phyloP scores from a whole-genome alignment of 2,797 vertebrate genomes.

The Amniataba percoides region DNA sequence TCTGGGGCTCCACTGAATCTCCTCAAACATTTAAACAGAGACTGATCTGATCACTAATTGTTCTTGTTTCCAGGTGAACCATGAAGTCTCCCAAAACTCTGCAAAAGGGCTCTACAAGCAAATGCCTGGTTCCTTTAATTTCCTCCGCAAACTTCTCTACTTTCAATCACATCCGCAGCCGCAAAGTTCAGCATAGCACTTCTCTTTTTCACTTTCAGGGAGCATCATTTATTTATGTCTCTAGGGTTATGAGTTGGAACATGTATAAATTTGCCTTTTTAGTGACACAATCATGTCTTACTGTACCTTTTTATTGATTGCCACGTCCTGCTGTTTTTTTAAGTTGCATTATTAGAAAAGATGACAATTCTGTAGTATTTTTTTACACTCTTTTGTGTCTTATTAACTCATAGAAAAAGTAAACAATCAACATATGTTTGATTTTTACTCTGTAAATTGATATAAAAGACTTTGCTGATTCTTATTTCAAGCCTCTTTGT shows the following conservation, averaged over 20 bases:
- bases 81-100: constrained; percentile 87
- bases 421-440: constrained; percentile 22
- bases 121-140: constrained; percentile 95
- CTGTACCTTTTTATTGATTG: background rate
- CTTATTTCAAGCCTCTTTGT: background rate
- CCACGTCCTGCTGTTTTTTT: constrained; percentile 2
- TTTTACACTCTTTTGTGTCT: background rate
- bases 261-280: background rate
- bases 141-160: constrained; percentile 92
- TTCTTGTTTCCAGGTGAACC: constrained; percentile 87
- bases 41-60: constrained; percentile 8
- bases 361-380: background rate
- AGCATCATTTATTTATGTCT: background rate
- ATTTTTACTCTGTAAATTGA: background rate
- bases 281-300: background rate
- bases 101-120: constrained; percentile 93
- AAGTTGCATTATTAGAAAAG: background rate
- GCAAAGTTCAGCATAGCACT: background rate
- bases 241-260: background rate
- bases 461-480: background rate
- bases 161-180: constrained; percentile 72
- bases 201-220: background rate
- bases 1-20: background rate
- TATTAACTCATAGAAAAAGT: background rate
- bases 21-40: background rate